Conservation (phyloP, 2,113 vertebrate genomes). For the Axis porcinus region DNA sequence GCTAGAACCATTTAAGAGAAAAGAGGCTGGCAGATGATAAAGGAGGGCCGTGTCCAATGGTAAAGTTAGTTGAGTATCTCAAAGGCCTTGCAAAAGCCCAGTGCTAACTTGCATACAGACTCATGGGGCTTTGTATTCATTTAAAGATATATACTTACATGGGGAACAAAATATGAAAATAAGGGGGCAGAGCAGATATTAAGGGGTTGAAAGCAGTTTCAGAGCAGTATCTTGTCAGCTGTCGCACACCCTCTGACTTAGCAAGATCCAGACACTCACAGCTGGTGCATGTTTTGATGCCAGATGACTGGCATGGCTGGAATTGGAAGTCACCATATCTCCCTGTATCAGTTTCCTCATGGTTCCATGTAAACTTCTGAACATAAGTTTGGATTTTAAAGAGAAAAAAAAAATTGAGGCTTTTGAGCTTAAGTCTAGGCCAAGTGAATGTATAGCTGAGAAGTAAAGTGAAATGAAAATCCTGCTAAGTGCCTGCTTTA, state of each 20-base stretch:
- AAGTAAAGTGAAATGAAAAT: constrained; percentile 72
- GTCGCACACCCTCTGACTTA: constrained; percentile 78
- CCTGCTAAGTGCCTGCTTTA: constrained; percentile 73
- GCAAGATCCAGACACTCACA: constrained; percentile 78
- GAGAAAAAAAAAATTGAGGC: neutral
- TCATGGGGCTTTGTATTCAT: constrained; percentile 59
- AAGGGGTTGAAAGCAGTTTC: constrained; percentile 74
- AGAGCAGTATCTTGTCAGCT: constrained; percentile 76
- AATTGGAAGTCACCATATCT: constrained; percentile 75
- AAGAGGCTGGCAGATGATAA: constrained; percentile 48
- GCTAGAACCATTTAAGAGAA: constrained; percentile 30
- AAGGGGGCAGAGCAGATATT: constrained; percentile 64
- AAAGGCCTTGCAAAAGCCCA: constrained; percentile 42
- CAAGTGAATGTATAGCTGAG: constrained; percentile 62
- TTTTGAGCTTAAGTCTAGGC: constrained; percentile 57
- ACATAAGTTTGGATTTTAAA: constrained; percentile 72
- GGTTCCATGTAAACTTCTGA: constrained; percentile 69
- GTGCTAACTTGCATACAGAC: constrained; percentile 43
- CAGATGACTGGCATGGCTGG: constrained; percentile 77
- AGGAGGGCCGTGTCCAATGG: constrained; percentile 7
- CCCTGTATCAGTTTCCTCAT: constrained; percentile 50
- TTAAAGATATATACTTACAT: constrained; percentile 59
- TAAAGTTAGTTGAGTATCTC: constrained; percentile 46
- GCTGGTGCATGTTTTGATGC: constrained; percentile 80
- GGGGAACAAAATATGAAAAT: constrained; percentile 76